These are phyloP conservation scores for Nymphalis urticae DNA, from an alignment of 2,888 invertebrate genomes.

Conservation along the genomic window DNA sequence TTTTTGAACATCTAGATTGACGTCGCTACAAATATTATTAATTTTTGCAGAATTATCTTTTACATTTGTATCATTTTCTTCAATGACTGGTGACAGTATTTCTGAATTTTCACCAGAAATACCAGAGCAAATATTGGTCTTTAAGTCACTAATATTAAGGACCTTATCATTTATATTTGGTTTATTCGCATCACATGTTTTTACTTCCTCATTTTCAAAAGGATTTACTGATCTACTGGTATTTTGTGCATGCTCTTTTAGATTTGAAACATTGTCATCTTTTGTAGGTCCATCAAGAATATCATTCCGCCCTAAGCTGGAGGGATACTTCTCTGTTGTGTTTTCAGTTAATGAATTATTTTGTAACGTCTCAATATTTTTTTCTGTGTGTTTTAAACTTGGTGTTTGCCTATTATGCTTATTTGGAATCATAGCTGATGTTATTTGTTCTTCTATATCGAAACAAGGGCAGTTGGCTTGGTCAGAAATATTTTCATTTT, in stretches of 20 bases:
- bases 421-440: slow-evolving; percentile 48
- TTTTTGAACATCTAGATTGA: background rate
- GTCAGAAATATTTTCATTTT: background rate
- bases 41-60: background rate
- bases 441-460: slow-evolving; percentile 52
- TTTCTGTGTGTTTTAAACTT: background rate
- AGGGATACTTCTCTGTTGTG: background rate
- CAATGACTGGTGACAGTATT: background rate
- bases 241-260: background rate
- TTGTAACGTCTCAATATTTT: background rate
- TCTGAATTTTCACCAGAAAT: background rate
- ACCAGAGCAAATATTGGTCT: background rate
- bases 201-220: background rate
- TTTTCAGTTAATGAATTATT: background rate
- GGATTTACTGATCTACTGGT: background rate
- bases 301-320: background rate
- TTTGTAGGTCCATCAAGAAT: background rate
- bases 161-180: background rate
- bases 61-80: background rate
- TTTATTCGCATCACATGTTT: background rate
- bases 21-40: background rate
- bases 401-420: background rate
- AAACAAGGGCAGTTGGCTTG: slow-evolving; percentile 18
- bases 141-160: background rate
- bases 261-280: background rate